phyloP scores from a whole-genome alignment of 2,888 invertebrate species.

The Synanthedon formicaeformis region DNA sequence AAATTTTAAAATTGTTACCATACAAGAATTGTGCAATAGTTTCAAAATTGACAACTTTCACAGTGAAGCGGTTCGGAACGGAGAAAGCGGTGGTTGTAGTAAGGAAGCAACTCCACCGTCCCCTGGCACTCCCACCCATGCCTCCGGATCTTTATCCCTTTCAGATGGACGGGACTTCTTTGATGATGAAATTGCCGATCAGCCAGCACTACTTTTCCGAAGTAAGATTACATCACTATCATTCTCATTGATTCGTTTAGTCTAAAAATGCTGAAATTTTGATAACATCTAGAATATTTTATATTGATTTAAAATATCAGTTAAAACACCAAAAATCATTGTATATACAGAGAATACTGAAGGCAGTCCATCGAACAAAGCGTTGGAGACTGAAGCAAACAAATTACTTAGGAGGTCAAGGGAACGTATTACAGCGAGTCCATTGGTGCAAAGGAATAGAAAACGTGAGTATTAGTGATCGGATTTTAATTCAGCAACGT shows the following conservation, averaged over 20 bases:
- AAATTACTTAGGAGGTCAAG: conserved; percentile 49
- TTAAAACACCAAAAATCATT: background rate
- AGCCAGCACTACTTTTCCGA: conserved; percentile 84
- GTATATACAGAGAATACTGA: conserved; percentile 46
- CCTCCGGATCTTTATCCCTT: conserved; percentile 82
- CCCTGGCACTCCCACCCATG: conserved; percentile 84
- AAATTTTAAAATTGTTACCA: no score
- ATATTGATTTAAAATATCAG: conserved; percentile 4
- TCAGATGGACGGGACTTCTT: conserved; percentile 86
- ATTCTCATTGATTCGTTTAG: background rate
- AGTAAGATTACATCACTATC: conserved; percentile 48
- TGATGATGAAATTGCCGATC: conserved; percentile 92
- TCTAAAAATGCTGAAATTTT: background rate
- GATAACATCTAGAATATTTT: no score
- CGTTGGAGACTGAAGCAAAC: conserved; percentile 46
- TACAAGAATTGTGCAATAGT: no score
- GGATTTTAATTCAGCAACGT: background rate
- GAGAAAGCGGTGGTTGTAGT: conserved; percentile 30
- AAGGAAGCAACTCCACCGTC: conserved; percentile 68
- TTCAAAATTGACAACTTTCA: background rate
- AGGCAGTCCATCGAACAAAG: conserved; percentile 46
- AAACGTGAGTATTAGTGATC: conserved; percentile 34
- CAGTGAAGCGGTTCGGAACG: conserved; percentile 2
- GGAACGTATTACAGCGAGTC: conserved; percentile 57
- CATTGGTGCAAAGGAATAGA: conserved; percentile 50